Conservation (phyloP, 64 coral and sea anemone species). For the Anthopleura sola region DNA sequence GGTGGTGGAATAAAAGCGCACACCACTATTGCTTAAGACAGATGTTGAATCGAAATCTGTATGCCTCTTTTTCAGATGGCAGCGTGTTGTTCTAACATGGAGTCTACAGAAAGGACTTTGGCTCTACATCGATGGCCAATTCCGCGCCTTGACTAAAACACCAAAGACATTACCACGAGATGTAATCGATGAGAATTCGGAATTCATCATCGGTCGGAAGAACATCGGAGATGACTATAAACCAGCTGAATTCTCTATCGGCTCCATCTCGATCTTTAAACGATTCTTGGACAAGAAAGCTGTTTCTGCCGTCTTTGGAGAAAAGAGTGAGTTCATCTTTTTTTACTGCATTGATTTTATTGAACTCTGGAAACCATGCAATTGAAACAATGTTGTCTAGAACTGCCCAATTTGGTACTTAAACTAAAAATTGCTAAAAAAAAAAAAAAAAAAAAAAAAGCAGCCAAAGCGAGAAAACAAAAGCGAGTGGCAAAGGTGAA, state of each 20-base stretch:
- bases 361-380: too few species aligned
- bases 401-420: not conserved
- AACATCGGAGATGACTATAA: constrained; percentile 67
- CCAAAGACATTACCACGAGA: constrained; percentile 87
- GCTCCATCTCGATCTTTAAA: constrained; percentile 80
- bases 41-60: not conserved
- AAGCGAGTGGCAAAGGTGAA: too few species aligned
- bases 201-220: constrained; percentile 83
- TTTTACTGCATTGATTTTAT: not conserved
- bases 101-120: constrained; percentile 89
- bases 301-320: constrained; percentile 78
- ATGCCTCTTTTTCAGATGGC: constrained; percentile 55
- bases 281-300: constrained; percentile 86
- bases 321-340: constrained; percentile 69
- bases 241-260: constrained; percentile 88
- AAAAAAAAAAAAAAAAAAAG: too few species aligned
- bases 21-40: too few species aligned
- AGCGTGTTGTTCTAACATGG: constrained; percentile 87
- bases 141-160: constrained; percentile 87
- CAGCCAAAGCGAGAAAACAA: too few species aligned
- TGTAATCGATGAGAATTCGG: constrained; percentile 49
- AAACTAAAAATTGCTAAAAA: too few species aligned
- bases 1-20: too few species aligned
- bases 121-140: constrained; percentile 93
- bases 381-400: too few species aligned